phyloP scores from a whole-genome alignment of 2,797 vertebrate genomes.

The Manis pentadactyla region DNA sequence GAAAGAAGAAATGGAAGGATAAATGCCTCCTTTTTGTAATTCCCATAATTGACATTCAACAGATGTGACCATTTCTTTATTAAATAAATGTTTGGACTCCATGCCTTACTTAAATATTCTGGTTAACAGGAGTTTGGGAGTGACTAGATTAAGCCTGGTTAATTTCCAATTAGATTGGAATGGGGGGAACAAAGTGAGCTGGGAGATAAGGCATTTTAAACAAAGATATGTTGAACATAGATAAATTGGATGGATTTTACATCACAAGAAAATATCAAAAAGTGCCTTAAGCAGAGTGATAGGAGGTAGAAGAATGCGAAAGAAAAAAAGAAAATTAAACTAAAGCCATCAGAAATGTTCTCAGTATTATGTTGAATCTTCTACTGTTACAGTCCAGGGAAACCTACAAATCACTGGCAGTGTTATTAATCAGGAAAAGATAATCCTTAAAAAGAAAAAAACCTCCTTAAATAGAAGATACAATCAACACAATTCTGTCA shows the following conservation, averaged over 20 bases:
- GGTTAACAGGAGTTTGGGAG: background rate
- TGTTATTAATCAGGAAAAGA: background rate
- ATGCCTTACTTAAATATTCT: background rate
- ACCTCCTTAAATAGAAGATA: background rate
- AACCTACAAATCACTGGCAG: background rate
- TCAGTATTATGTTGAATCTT: background rate
- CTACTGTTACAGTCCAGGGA: background rate
- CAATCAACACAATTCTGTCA: background rate
- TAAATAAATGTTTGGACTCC: background rate
- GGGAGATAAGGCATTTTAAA: background rate
- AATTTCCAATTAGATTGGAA: background rate
- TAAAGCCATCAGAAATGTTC: background rate
- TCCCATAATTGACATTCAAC: background rate
- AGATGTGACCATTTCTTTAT: background rate
- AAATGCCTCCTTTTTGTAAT: background rate
- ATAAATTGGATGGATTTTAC: background rate
- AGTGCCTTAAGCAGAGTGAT: background rate
- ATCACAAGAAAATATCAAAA: background rate
- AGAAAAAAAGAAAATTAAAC: background rate
- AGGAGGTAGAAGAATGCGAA: background rate
- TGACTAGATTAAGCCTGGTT: background rate
- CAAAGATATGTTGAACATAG: background rate
- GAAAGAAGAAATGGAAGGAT: background rate
- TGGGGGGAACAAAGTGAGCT: background rate
- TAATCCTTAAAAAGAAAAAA: background rate